phyloP scores from a whole-genome alignment of 2,888 invertebrate species.

The Temnothorax unifasciatus region DNA sequence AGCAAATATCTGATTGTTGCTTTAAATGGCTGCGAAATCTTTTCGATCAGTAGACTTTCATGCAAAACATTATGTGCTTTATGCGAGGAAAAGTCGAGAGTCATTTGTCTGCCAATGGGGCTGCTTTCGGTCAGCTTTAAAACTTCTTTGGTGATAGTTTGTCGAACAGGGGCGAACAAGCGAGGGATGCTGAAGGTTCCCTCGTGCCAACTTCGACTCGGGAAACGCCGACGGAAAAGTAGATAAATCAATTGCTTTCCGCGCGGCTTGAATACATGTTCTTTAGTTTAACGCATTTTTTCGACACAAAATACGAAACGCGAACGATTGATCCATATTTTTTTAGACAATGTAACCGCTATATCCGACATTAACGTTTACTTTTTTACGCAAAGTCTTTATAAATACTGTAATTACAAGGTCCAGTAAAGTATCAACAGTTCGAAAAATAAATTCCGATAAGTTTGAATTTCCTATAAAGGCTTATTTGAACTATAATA shows the following conservation, averaged over 20 bases:
- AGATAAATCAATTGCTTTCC: conserved; percentile 71
- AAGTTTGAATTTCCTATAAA: not conserved
- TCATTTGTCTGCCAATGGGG: conserved; percentile 68
- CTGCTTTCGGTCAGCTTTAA: conserved; percentile 75
- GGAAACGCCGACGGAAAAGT: conserved; percentile 55
- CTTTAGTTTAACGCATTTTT: conserved; percentile 49
- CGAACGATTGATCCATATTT: not conserved
- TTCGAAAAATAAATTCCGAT: not conserved
- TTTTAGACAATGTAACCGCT: not conserved
- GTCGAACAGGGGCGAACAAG: conserved; percentile 71
- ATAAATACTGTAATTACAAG: not conserved
- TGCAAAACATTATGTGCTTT: conserved; percentile 66
- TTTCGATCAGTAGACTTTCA: conserved; percentile 34
- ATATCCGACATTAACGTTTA: not conserved
- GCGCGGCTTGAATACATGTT: conserved; percentile 49
- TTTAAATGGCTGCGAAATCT: conserved; percentile 24
- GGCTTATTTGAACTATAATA: not conserved
- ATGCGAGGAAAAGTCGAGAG: conserved; percentile 65
- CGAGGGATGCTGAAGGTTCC: conserved; percentile 64
- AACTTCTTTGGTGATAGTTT: conserved; percentile 75
- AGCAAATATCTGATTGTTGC: conserved; percentile 15
- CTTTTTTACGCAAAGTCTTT: not conserved
- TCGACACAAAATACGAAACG: conserved; percentile 8
- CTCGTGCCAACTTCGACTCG: conserved; percentile 53
- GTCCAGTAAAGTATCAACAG: not conserved